phyloP scores from a whole-genome alignment of 2,113 vertebrate genomes.

The Prinia subflava region DNA sequence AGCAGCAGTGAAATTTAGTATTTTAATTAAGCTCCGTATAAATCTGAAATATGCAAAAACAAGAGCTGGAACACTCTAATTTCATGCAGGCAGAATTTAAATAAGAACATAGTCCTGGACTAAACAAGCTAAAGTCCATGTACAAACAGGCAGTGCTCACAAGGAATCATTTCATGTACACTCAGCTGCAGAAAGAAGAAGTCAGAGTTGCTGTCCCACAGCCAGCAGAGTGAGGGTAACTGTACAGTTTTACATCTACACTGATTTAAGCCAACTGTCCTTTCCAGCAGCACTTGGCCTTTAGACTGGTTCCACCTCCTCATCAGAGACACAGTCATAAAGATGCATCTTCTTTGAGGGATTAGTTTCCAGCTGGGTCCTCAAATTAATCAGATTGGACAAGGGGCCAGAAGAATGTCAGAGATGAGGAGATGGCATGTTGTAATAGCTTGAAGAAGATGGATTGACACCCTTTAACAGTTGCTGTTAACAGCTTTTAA shows the following conservation, averaged over 20 bases:
- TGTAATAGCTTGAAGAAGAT: background rate
- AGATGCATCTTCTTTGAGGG: background rate
- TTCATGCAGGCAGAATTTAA: background rate
- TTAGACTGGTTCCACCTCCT: background rate
- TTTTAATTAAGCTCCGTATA: background rate
- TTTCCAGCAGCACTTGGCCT: background rate
- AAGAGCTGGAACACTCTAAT: background rate
- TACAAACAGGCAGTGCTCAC: background rate
- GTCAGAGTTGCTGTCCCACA: background rate
- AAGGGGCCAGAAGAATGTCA: background rate
- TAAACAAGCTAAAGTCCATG: background rate
- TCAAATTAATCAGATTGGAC: background rate
- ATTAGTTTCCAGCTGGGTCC: background rate
- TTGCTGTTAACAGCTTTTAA: background rate
- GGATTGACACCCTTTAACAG: background rate
- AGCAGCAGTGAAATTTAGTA: background rate
- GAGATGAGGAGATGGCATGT: background rate
- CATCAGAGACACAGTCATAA: background rate
- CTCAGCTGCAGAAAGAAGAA: background rate
- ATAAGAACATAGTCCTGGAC: background rate
- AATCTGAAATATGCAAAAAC: background rate
- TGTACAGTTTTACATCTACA: background rate
- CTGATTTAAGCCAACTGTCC: background rate
- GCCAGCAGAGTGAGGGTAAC: background rate
- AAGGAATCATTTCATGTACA: background rate